A percentile compares a stretch with the other conserved stretches of the same genome.
Evolutionary conservation across 1,140 invertebrate genomes (phyloP).

Genomic region (Dolichoris vasculosae): DNA sequence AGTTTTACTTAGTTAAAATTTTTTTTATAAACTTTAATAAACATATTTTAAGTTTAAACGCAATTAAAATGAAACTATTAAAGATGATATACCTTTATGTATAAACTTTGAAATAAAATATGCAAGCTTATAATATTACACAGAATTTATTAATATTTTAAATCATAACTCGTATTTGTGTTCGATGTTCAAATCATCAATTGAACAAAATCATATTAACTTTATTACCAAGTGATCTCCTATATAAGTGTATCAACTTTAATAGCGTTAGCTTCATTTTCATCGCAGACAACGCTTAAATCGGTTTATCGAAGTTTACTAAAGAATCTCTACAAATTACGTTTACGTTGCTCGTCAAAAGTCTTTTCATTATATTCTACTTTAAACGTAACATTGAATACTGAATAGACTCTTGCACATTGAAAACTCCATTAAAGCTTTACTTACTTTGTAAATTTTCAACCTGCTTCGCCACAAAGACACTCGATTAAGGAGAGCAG

Average conservation of each 20-base stretch:
- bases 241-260: background rate
- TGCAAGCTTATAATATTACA: background rate
- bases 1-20: background rate
- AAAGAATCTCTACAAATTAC: slow-evolving; percentile 41
- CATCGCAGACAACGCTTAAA: background rate
- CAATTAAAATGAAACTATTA: background rate
- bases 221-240: background rate
- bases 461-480: background rate
- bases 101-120: background rate
- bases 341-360: background rate
- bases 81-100: background rate
- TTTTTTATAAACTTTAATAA: background rate
- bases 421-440: slow-evolving; percentile 14
- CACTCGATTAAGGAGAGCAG: slow-evolving; percentile 6
- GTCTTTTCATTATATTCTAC: background rate
- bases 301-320: slow-evolving; percentile 26
- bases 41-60: background rate
- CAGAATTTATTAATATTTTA: background rate
- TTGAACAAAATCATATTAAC: background rate
- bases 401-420: background rate
- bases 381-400: background rate
- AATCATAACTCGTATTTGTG: background rate
- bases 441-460: background rate
- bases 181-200: no score
- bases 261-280: background rate